Evolutionary conservation across 2,888 invertebrate species (phyloP), one percentile per base, ranked within the genome.

Genomic region (Cylindroiulus punctatus): DNA sequence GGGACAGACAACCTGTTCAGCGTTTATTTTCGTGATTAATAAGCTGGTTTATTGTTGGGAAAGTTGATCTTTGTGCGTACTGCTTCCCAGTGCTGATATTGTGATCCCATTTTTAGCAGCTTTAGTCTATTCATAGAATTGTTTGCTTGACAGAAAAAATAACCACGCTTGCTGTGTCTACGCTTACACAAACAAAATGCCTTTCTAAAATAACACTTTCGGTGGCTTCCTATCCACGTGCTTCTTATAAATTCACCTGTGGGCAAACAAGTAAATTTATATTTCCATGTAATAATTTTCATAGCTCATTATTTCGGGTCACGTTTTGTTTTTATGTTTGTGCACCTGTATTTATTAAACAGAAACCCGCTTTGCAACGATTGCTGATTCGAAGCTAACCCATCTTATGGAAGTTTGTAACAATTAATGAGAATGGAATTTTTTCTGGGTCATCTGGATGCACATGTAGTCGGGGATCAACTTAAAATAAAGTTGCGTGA

Each of bases 121-220:
- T 19, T n/a, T 52, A n/a, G 52, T n/a, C 52, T 52, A 52, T 52
- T 52, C 52, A 52, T 52, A 52, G 52, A 52, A 52, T 52, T 52
- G 52, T 52, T n/a, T 52, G 52, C 52, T 52, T 52, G 52, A n/a
- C 52, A 52, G 52, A n/a, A n/a, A 52, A 52, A 52, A 19, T 52
- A 52, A 12, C 19, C 52, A 52, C 2, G 52, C 52, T 52, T 52
- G 52, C 52, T 52, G n/a, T 52, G 52, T 52, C 52, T 52, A 52
- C 52, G n/a, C n/a, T 52, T 52, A n/a, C 19, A 52, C 19, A 52
- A 52, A 52, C 52, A 52, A 52, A 52, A 52, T 52, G n/a, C n/a
- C 52, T 52, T 52, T 52, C 52, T 52, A n/a, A 52, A 52, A 52
- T 52, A 52, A 52, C 52, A 19, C 52, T 52, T 44, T 44, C 44